A percentile compares a stretch with the other conserved stretches of the same genome.
phyloP scores from a whole-genome alignment of 2,797 vertebrate genomes.

The Esox lucius region DNA sequence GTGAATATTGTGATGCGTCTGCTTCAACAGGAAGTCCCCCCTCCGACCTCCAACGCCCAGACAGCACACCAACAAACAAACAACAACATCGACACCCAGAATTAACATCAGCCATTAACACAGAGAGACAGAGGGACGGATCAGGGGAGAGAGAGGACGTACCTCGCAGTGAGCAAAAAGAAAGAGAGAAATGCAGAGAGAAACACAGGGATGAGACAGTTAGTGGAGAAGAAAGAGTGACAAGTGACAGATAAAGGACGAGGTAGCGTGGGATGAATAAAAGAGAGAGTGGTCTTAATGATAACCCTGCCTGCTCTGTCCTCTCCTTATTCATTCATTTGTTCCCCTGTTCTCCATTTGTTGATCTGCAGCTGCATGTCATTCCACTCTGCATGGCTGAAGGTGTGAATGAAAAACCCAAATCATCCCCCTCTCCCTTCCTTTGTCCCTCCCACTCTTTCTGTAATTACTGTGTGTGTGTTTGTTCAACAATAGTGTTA shows the following conservation, averaged over 20 bases:
- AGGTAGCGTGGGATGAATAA: neutral
- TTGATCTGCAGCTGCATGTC: neutral
- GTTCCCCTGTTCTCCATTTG: neutral
- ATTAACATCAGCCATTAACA: neutral
- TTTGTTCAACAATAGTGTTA: constrained; percentile 77
- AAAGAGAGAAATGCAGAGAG: constrained; percentile 14
- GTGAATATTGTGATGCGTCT: neutral
- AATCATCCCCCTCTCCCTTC: constrained; percentile 73
- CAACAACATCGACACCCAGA: neutral
- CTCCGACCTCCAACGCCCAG: neutral
- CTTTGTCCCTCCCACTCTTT: constrained; percentile 93
- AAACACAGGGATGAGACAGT: neutral
- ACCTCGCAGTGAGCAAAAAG: neutral
- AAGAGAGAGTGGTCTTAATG: neutral
- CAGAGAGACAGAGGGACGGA: constrained; percentile 5
- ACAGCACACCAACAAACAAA: neutral
- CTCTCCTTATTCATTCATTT: constrained; percentile 1
- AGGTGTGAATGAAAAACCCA: neutral
- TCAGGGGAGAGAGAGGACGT: no score
- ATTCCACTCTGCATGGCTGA: neutral
- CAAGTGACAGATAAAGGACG: neutral
- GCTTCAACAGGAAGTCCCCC: neutral
- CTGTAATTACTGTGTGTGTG: constrained; percentile 96
- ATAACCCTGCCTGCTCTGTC: neutral
- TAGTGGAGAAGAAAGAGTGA: neutral